phyloP scores from a whole-genome alignment of 30 jellyfish, hydroid and myxozoan genomes.

The Pelagia noctiluca region DNA sequence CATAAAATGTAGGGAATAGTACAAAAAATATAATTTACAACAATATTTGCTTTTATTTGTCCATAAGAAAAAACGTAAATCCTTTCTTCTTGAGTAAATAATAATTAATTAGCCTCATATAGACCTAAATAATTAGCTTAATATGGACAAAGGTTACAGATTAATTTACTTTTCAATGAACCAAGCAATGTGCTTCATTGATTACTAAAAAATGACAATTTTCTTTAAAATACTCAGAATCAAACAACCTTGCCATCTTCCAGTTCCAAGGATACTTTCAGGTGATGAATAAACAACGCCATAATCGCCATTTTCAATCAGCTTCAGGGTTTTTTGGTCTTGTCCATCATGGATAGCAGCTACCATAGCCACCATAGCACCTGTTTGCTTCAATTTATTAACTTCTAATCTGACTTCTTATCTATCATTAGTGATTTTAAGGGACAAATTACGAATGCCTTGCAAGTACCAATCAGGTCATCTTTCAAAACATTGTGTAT shows the following conservation, averaged over 20 bases:
- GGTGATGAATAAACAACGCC: not conserved
- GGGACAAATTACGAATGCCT: too few species aligned
- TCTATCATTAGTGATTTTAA: too few species aligned
- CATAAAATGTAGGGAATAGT: not conserved
- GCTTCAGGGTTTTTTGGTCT: not conserved
- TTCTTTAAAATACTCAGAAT: not conserved
- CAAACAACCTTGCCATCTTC: not conserved
- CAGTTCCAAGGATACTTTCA: not conserved
- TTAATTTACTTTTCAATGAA: not conserved
- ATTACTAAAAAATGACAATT: not conserved
- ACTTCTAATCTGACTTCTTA: too few species aligned
- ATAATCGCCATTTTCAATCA: not conserved
- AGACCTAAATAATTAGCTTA: not conserved
- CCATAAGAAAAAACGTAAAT: not conserved
- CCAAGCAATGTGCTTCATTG: not conserved
- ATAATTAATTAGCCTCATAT: not conserved
- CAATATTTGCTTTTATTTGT: not conserved
- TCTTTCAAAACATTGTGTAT: too few species aligned
- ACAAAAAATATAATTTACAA: not conserved
- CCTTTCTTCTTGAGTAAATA: not conserved
- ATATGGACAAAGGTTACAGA: not conserved
- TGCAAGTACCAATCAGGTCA: too few species aligned
- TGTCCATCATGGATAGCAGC: not conserved
- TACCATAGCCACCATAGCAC: not conserved
- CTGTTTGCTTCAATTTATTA: too few species aligned